Conservation (phyloP, 2,113 vertebrate species). For the Sisor rabdophorus region DNA sequence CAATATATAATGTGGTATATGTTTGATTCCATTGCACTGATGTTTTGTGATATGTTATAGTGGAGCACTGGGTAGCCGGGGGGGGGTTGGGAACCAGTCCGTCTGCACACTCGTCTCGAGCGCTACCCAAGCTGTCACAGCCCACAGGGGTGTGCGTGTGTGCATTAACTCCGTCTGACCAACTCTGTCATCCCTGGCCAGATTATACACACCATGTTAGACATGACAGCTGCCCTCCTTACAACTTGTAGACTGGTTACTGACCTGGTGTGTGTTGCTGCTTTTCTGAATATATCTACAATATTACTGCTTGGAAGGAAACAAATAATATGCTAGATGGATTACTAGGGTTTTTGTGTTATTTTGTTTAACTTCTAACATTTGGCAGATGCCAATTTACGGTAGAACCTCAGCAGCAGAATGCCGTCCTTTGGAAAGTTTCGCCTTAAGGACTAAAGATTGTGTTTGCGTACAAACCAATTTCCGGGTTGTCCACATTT, state of each 20-base stretch:
- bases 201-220: constrained; percentile 30
- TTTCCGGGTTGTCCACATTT: no score
- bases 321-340: not conserved
- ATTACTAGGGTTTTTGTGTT: not conserved
- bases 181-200: constrained; percentile 25
- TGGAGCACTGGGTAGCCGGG: constrained; percentile 7
- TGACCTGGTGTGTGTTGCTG: not conserved
- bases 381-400: no score
- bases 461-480: no score
- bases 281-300: not conserved
- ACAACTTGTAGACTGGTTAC: constrained; percentile 8
- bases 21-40: constrained; percentile 17
- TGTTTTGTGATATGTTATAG: constrained; percentile 28
- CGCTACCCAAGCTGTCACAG: constrained; percentile 28
- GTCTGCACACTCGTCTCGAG: constrained; percentile 15
- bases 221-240: constrained; percentile 44
- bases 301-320: not conserved
- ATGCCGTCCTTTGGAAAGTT: no score
- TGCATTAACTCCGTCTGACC: constrained; percentile 38
- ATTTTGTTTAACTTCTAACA: no score
- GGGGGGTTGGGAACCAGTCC: constrained; percentile 20
- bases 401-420: no score
- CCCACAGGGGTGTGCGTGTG: constrained; percentile 29
- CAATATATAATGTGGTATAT: constrained; percentile 11
- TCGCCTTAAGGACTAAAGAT: no score